These are phyloP conservation scores for Cephus rjabovi DNA, from an alignment of 2,888 invertebrate species.

Conservation along the genomic window DNA sequence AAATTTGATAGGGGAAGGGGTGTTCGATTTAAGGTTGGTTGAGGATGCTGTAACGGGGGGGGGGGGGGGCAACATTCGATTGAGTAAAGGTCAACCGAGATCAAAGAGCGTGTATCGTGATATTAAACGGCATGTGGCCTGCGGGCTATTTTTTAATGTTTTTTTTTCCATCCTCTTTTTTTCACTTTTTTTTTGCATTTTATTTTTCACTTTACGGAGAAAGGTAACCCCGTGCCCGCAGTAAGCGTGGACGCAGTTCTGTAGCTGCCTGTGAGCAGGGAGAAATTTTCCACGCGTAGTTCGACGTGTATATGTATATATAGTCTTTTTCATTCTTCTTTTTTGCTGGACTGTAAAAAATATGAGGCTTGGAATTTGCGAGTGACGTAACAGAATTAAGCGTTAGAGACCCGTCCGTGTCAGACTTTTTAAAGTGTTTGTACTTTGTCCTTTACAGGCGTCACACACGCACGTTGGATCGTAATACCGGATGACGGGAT, in stretches of 20 bases:
- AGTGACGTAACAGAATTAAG: not conserved
- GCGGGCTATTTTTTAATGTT: slow-evolving; percentile 7
- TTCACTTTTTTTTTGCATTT: not conserved
- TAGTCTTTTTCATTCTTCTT: too few species aligned
- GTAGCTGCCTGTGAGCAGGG: not conserved
- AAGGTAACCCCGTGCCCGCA: not conserved
- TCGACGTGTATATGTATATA: too few species aligned
- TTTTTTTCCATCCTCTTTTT: not conserved
- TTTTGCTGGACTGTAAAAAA: not conserved
- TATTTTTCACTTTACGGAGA: not conserved
- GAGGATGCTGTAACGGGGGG: slow-evolving; percentile 8
- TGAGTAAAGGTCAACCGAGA: not conserved
- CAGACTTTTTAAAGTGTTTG: not conserved
- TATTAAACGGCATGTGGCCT: slow-evolving; percentile 15
- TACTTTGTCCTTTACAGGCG: too few species aligned
- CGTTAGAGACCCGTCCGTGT: not conserved
- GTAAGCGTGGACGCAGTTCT: not conserved
- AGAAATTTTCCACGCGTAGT: not conserved
- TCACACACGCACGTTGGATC: not conserved
- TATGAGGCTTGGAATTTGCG: not conserved
- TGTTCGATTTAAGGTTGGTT: slow-evolving; percentile 24
- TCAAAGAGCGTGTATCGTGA: slow-evolving; percentile 18
- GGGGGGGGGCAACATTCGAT: not conserved
- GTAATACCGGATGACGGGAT: not conserved
- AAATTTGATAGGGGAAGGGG: not conserved